Evolutionary conservation across 92 coral and sea anemone genomes (phyloP).

Genomic region (Phenganax subtilis): DNA sequence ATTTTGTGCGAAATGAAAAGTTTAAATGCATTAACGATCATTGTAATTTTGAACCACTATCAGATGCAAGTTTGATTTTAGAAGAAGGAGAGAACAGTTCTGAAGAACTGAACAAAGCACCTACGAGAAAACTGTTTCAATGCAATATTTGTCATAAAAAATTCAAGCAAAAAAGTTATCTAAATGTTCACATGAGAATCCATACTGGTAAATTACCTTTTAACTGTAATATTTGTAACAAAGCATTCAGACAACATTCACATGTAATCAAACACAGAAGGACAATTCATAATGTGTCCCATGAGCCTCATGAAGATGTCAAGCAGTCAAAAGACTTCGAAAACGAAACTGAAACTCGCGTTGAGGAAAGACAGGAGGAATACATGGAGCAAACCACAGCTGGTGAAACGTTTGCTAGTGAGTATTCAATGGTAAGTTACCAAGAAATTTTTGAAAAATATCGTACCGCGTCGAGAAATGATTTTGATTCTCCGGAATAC

Average conservation of each 20-base stretch:
- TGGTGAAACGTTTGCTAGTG: not conserved
- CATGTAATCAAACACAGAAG: constrained; percentile 31
- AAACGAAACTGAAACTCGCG: too few relatives aligned
- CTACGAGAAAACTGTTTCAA: constrained; percentile 8
- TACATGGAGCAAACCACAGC: not conserved
- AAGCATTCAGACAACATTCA: constrained; percentile 24
- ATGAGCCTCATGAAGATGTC: not conserved
- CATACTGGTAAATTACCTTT: constrained; percentile 23
- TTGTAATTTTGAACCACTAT: not conserved
- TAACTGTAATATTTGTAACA: constrained; percentile 39
- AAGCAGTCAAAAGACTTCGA: too few relatives aligned
- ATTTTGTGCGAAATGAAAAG: too few relatives aligned
- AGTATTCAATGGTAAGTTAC: constrained; percentile 17
- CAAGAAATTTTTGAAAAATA: constrained; percentile 13
- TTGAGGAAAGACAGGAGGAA: not conserved
- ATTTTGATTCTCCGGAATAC: not conserved
- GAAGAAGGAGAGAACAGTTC: not conserved
- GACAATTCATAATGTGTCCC: constrained; percentile 35
- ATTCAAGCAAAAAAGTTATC: constrained; percentile 36
- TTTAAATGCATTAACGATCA: not conserved
- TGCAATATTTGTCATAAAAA: constrained; percentile 40
- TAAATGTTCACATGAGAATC: constrained; percentile 39
- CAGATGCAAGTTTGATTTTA: not conserved
- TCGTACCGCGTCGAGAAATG: not conserved
- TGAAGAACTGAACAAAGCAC: not conserved